Base-by-base conservation (phyloP, 2,797 vertebrate species). In the Ptychobarbus kaznakovi region DNA sequence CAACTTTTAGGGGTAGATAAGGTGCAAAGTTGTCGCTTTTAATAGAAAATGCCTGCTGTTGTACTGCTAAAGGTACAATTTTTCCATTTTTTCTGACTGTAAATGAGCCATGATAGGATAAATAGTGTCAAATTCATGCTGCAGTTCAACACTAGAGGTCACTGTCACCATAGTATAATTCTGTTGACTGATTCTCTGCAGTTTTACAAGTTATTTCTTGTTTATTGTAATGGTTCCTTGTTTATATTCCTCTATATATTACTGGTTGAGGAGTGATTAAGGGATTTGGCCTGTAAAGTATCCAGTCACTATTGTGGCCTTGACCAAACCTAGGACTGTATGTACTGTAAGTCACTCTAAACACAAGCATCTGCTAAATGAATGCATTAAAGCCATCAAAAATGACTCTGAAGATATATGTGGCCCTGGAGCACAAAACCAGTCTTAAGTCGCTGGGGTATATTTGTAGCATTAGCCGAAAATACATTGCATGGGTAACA, bases 71-170 rank as follows among this genome's bases (percentile, higher is more conserved):
- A n/a, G n/a, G n/a, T n/a, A n/a, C n/a, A n/a, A n/a, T n/a, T n/a
- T n/a, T n/a, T n/a, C n/a, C n/a, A n/a, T n/a, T n/a, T n/a, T 20
- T 40, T n/a, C 70, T 73, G n/a, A 16, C 40, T 16, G 3, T n/a
- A 46, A 68, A 38, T 20, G 32, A 68, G 65, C 35, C 35, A 18
- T 18, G 15, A 4, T 28, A 6, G n/a, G 7, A 28, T 73, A 4
- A 73, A 73, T 1, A 18, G n/a, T n/a, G n/a, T n/a, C 15, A 44
- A n/a, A n/a, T n/a, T n/a, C n/a, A 15, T 76, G 18, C 49, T 38
- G 32, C 28, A 38, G 28, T 35, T 76, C 11, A 56, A 40, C 74
- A 76, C 74, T 40, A 77, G 74, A 76, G 74, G 74, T 76, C 74
- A 58, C 51, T 76, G 32, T n/a, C 20, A 58, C 6, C 35, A 5